Evolutionary conservation across 2,113 vertebrate genomes (phyloP), one percentile per base, ranked within the genome.

Genomic region (Acanthisitta chloris): DNA sequence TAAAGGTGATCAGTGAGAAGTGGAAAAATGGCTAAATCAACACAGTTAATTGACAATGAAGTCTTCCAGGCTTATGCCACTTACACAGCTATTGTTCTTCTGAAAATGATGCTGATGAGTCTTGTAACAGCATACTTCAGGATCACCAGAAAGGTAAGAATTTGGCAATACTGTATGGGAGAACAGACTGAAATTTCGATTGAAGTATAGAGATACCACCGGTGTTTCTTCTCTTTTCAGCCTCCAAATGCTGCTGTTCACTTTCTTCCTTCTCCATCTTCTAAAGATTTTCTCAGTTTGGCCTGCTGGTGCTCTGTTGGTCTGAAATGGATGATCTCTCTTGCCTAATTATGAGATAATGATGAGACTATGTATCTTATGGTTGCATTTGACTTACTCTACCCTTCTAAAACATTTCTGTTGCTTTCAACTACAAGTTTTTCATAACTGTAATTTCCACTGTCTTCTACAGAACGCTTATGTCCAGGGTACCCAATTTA

Each of bases 51-150:
- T 70, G 97, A 98, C 76, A 93, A 95, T 64, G 97, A 98, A 21
- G 97, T 98, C 28, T 96, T 99, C 76, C 42, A 77, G 83, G 98
- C 98, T 13, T 99, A 96, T 16, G 92, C 97, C 11, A 98, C 98
- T 9, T 98, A 99, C 6, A 2, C 98, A 16, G 82, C 96, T 4
- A 97, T 99, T 65, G 38, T 98, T 78, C 91, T 98, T 81, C 54
- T 97, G 4, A 99, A 99, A 97, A 99, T 99, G 98, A 98, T 99
- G 98, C 36, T 99, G 2, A 98, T 99, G 98, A 98, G 98, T 26
- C 6, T 40, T 17, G 0, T 96, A 24, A 99, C 98, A 3, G 91
- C 76, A 0, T 98, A 98, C 90, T 97, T 96, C 86, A 98, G 98
- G 92, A 0, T 98, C 1, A 98, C 97, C 6, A 98, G 93, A 73